phyloP scores from a whole-genome alignment of 2,888 invertebrate species.

The Pyrrhosoma nymphula region DNA sequence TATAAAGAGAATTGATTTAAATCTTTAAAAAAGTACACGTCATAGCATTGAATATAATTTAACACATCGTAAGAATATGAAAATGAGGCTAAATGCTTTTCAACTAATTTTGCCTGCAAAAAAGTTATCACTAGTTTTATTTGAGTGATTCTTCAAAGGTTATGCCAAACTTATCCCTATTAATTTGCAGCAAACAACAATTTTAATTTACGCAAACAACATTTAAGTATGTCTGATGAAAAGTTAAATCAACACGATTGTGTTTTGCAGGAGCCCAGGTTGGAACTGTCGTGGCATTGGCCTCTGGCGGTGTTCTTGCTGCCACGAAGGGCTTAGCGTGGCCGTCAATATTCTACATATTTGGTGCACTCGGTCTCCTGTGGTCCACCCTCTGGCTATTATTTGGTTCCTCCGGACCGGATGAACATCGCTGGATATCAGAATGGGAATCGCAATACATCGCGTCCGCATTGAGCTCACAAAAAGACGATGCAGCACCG shows the following conservation, averaged over 20 bases:
- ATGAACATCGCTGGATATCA: conserved; percentile 81
- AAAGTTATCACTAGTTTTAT: too few relatives aligned
- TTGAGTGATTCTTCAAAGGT: too few relatives aligned
- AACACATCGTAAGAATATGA: too few relatives aligned
- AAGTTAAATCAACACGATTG: background rate
- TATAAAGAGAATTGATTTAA: too few relatives aligned
- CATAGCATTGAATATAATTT: too few relatives aligned
- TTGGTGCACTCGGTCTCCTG: conserved; percentile 71
- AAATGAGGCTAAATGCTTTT: too few relatives aligned
- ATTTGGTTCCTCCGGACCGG: conserved; percentile 84
- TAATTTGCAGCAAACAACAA: too few relatives aligned
- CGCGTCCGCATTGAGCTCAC: conserved; percentile 75
- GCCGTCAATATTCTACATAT: conserved; percentile 73
- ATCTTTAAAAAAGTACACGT: too few relatives aligned
- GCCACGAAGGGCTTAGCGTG: conserved; percentile 71
- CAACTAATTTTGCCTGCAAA: too few relatives aligned
- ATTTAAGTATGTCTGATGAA: background rate
- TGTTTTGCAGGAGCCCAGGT: conserved; percentile 40
- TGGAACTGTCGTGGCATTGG: conserved; percentile 66
- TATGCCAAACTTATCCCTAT: too few relatives aligned
- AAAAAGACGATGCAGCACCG: background rate
- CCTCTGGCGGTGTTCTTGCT: conserved; percentile 27
- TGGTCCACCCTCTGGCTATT: conserved; percentile 79
- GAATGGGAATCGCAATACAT: conserved; percentile 84
- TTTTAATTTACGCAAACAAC: too few relatives aligned